These are phyloP conservation scores for Cochlearius cochlearius DNA, from an alignment of 2,113 vertebrate genomes.

Conservation along the genomic window DNA sequence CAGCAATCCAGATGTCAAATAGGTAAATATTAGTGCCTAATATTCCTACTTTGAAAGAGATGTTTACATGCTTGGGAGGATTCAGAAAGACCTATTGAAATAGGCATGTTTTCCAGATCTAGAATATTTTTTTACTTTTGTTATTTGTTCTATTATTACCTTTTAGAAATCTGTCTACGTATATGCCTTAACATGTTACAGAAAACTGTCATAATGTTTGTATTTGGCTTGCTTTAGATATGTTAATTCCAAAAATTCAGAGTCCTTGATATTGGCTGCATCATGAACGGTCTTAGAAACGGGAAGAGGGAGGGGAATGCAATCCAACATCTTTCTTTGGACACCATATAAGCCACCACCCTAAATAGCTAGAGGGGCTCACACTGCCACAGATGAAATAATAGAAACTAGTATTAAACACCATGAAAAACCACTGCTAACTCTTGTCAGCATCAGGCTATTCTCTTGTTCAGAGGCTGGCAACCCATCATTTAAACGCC, in stretches of 20 bases:
- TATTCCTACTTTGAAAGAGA: background rate
- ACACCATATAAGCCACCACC: rapidly evolving
- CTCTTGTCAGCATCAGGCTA: background rate
- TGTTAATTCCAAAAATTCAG: background rate
- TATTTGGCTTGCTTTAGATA: background rate
- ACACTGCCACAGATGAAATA: background rate
- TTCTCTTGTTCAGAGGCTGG: background rate
- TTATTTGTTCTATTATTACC: background rate
- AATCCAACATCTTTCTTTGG: background rate
- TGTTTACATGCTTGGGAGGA: background rate
- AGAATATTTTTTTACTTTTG: background rate
- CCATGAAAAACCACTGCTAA: background rate
- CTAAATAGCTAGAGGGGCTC: background rate
- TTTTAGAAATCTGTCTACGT: background rate
- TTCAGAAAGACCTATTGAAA: background rate
- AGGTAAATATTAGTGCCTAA: background rate
- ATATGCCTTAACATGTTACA: background rate
- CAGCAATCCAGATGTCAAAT: background rate
- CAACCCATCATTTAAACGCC: background rate
- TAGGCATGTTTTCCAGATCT: background rate
- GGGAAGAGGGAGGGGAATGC: background rate
- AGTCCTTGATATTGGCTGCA: background rate
- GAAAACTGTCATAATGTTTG: background rate
- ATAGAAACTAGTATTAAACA: background rate
- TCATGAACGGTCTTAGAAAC: background rate